These are phyloP conservation scores for Planiliza haematocheilus DNA, from an alignment of 2,113 vertebrate genomes.

Conservation along the genomic window DNA sequence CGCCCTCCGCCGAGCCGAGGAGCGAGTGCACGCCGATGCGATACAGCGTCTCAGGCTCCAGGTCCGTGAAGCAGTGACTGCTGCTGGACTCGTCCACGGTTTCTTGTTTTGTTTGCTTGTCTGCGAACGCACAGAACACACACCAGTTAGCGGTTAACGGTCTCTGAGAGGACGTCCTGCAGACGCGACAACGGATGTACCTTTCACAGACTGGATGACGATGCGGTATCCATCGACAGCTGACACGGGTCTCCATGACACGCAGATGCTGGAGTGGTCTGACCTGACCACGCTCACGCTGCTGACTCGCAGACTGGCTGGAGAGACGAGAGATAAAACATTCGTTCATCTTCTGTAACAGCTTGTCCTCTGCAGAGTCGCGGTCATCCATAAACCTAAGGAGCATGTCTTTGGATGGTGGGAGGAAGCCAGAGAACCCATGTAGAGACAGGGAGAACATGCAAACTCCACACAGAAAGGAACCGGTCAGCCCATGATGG, in stretches of 20 bases:
- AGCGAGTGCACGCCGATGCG: constrained; percentile 83
- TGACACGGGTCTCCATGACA: constrained; percentile 81
- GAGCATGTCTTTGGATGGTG: too few relatives aligned
- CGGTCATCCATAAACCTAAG: too few relatives aligned
- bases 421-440: too few relatives aligned
- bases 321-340: not conserved
- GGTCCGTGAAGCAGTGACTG: constrained; percentile 82
- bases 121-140: constrained; percentile 50
- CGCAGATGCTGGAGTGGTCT: constrained; percentile 83
- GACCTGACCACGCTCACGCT: constrained; percentile 82
- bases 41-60: constrained; percentile 80
- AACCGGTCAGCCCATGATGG: too few relatives aligned
- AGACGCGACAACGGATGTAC: constrained; percentile 27
- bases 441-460: too few relatives aligned
- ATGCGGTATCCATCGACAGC: constrained; percentile 79
- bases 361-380: too few relatives aligned
- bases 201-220: constrained; percentile 79
- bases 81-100: constrained; percentile 71
- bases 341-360: too few relatives aligned
- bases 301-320: constrained; percentile 83
- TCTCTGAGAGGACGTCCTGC: not conserved
- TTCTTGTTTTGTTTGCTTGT: constrained; percentile 76
- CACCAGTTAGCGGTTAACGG: not conserved
- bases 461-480: too few relatives aligned
- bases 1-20: constrained; percentile 79